Base-by-base conservation (phyloP, 2,797 vertebrate genomes). In the Microctenopoma stevenorrisi region DNA sequence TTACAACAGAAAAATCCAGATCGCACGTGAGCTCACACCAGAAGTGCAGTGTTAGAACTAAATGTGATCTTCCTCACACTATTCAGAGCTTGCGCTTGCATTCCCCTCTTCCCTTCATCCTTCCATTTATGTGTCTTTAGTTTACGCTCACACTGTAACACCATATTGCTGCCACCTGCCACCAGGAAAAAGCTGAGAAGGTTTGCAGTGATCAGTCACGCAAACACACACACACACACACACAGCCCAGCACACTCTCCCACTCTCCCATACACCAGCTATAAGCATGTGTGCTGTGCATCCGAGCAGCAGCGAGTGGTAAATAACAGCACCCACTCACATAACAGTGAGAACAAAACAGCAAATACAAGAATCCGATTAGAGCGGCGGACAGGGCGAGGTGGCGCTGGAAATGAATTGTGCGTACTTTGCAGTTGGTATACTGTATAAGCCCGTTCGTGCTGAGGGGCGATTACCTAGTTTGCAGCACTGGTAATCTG, bases 391-490 rank as follows among this genome's bases (percentile, higher is more conserved):
- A 76, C 62, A 22, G 72, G 60, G 57, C 25, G 68, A 84, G 78
- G 80, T 78, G 83, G 79, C 12, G 64, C 80, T 84, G 75, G 59
- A 80, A 74, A 79, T 84, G 76, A 86, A 84, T 77, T 70, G 88
- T 84, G 82, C 68, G 57, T 67, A 83, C 78, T 84, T 78, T 88
- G 85, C 79, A 77, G 77, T 83, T 78, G 86, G 73, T 84, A 51
- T 78, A 35, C 33, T 35, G 33, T 35, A 77, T 93, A 92, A 94
- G 85, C 88, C 86, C 87, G 81, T 92, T 82, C 89, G 86, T 93
- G 91, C 91, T 88, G 83, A 84, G 82, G 87, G 82, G 85, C 65
- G 91, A 93, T 92, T 93, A 93, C 91, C 93, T 92, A 84, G 88
- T 94, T 92, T 88, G 87, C 83, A 83, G 85, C 4, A 48, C 82